Evolutionary conservation across 2,113 vertebrate species (phyloP), one percentile per base, ranked within the genome.

Genomic region (Cyanoderma ruficeps): DNA sequence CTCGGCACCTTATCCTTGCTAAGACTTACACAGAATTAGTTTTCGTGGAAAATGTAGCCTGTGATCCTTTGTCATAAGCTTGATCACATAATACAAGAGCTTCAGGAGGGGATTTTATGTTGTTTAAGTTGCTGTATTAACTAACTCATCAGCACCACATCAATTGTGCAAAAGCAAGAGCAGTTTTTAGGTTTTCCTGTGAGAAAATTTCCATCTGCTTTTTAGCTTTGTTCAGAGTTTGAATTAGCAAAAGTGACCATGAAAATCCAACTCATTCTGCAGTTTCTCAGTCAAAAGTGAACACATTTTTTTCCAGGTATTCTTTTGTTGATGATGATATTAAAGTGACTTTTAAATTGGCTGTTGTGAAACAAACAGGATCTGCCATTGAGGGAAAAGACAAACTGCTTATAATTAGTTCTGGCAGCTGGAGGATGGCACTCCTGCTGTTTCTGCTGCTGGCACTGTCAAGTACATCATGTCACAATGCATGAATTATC

Each of bases 351-450:
- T 97, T 94, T 87, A 93, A 87, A 92, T 89, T 49, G 76, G 16
- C 77, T 90, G 79, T 87, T 92, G 80, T 72, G 86, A 92, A 95
- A 92, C 90, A 96, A 97, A 90, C 72, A 92, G 80, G 93, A 84
- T 90, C 65, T 78, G 52, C 65, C 80, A 90, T 8, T 90, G 61
- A 92, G 61, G 81, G 88, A 89, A 93, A 96, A 94, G 93, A 93
- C 93, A 95, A 95, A 96, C 94, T 93, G 70, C 86, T 93, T 69
- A 95, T 95, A 96, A 96, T 96, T 97, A 96, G 94, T 96, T 96
- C 92, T 97, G 96, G 92, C 93, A 92, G 90, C 94, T 96, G 93
- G 96, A 95, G 88, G 94, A 96, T 96, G 88, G 93, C 96, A 95
- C 93, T 95, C 93, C 93, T 96, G 96, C 96, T 96, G 96, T 94